Evolutionary conservation across 2,797 vertebrate species (phyloP).

Genomic region (Kryptolebias ocellatus): DNA sequence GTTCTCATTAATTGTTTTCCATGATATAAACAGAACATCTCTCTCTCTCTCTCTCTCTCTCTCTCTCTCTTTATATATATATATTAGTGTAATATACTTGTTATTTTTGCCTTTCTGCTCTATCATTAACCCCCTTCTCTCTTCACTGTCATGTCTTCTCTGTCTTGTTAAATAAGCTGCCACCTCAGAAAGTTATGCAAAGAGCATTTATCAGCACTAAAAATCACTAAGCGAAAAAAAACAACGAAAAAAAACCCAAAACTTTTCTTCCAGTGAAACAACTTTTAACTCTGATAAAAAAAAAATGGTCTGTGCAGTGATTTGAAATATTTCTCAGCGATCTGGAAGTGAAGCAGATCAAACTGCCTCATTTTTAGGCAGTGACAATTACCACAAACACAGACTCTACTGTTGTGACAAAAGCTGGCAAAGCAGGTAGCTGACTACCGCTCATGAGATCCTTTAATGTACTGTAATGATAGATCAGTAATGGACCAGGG

Average conservation of each 20-base stretch:
- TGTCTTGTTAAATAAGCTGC: conserved; percentile 60
- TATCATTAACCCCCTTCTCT: conserved; percentile 43
- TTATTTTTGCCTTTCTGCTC: conserved; percentile 46
- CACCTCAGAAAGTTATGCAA: conserved; percentile 42
- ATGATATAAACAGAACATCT: not conserved
- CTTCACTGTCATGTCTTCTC: conserved; percentile 35
- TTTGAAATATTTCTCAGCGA: conserved; percentile 29
- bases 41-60: conserved; percentile 21
- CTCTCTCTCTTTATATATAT: not conserved
- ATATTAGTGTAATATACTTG: conserved; percentile 44
- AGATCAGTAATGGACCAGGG: conserved; percentile 2
- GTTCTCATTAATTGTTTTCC: not conserved
- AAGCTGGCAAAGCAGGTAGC: conserved; percentile 36
- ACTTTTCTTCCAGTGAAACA: conserved; percentile 15
- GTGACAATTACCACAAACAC: conserved; percentile 30
- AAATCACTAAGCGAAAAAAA: conserved; percentile 26
- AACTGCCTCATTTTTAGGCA: conserved; percentile 25
- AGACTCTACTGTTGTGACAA: conserved; percentile 14
- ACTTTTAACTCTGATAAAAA: conserved; percentile 33
- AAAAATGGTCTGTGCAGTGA: conserved; percentile 26
- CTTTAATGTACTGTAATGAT: conserved; percentile 9
- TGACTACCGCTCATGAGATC: conserved; percentile 31
- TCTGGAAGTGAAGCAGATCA: conserved; percentile 35
- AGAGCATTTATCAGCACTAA: conserved; percentile 25
- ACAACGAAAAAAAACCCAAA: conserved; percentile 6